Base-by-base conservation (phyloP, 1,140 invertebrate genomes). In the Uloborus diversus region DNA sequence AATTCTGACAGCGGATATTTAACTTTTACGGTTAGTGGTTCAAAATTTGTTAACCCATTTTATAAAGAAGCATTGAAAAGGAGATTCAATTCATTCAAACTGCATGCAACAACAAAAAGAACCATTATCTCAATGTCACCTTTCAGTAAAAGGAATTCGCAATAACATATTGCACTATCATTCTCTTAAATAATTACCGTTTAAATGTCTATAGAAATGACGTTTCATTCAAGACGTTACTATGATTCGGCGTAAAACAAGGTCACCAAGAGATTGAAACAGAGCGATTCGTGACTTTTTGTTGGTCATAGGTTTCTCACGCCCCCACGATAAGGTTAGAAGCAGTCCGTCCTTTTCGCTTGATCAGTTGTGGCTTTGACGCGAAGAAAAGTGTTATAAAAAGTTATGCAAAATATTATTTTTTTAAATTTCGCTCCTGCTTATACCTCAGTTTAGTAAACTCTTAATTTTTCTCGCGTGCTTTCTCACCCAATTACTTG, bases 241-340 rank as follows among this genome's bases (percentile, higher is more conserved):
- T 68, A 23, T 51, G 42, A 68, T 53, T 68, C n/a, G 61, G 42
- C 30, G 61, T 13, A 27, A 64, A 64, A 64, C 37, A 68, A 53
- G 65, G 65, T 49, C 37, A 53, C 28, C 32, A 25, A 33, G 14
- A 68, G 65, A 53, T 51, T 14, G 28, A 68, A 51, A 32, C 65
- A 51, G 65, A 53, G 33, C 25, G 65, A 23, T 68, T 49, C 42
- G 65, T 68, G 42, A 68, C 25, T 51, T 27, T 23, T 20, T 20
- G 13, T 68, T 68, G 65, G 65, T 68, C 65, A 68, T 25, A 49
- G 9, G 37, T 68, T 53, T 68, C 65, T 23, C 65, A 68, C 65
- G 65, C 65, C 65, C 65, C 65, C 65, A 17, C 65, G 4, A 0
- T 33, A 68, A 68, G 61, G 23, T 25, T 64, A 37, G 25, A 32